phyloP scores from a whole-genome alignment of 2,113 vertebrate genomes.

The Grallaria varia region DNA sequence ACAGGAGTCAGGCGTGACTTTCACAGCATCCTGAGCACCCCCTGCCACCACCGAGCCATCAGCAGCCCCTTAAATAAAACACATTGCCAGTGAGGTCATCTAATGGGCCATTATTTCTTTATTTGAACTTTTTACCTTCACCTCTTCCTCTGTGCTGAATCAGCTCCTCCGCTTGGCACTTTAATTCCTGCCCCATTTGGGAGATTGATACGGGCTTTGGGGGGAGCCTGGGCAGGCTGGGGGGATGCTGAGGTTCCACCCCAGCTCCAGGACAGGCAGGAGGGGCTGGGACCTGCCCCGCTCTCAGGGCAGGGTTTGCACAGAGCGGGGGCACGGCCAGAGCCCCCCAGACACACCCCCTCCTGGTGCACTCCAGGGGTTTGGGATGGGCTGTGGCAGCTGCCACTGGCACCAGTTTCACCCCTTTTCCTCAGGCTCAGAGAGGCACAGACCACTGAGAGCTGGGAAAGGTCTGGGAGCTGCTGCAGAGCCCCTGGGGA shows the following conservation, averaged over 20 bases:
- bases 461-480: background rate
- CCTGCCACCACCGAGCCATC: background rate
- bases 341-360: background rate
- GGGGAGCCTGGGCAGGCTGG: background rate
- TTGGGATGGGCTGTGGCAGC: background rate
- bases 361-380: fast-evolving
- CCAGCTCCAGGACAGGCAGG: background rate
- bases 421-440: background rate
- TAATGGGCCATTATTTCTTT: constrained; percentile 29
- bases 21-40: background rate
- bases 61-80: background rate
- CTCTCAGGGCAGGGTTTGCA: background rate
- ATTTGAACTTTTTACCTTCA: constrained; percentile 68
- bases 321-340: background rate
- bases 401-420: background rate
- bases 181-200: background rate
- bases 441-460: fast-evolving
- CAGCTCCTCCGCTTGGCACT: constrained; percentile 9
- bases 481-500: background rate
- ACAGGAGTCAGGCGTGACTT: background rate
- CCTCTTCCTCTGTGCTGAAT: constrained; percentile 52
- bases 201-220: background rate
- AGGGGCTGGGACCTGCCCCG: background rate
- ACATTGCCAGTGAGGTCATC: constrained; percentile 57
- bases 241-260: fast-evolving